Conservation (phyloP, 2,113 vertebrate genomes). For the Istiophorus platypterus region DNA sequence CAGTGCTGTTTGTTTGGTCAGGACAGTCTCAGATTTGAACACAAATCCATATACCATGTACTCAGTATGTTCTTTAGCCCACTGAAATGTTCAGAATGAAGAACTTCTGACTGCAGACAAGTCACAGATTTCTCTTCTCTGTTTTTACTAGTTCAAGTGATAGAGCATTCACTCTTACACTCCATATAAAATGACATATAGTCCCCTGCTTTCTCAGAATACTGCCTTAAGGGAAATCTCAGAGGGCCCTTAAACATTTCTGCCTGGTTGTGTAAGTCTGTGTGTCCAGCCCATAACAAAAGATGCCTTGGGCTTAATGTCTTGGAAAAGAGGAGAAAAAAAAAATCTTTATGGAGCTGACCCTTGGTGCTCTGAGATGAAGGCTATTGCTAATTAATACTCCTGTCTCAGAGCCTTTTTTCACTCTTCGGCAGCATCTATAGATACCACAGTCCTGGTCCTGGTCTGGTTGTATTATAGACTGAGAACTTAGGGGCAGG, state of each 20-base stretch:
- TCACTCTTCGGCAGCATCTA: conserved; percentile 17
- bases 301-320: conserved; percentile 82
- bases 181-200: conserved; percentile 71
- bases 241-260: conserved; percentile 77
- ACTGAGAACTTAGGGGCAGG: conserved; percentile 47
- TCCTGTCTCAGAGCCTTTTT: conserved; percentile 45
- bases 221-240: conserved; percentile 71
- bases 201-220: conserved; percentile 63
- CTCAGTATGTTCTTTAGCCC: not conserved
- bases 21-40: not conserved
- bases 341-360: conserved; percentile 62
- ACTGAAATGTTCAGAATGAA: conserved; percentile 8
- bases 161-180: conserved; percentile 58
- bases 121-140: conserved; percentile 27
- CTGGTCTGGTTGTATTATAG: conserved; percentile 28
- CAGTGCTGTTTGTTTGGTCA: not conserved
- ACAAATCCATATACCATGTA: not conserved
- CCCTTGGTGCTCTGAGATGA: conserved; percentile 50
- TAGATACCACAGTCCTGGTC: conserved; percentile 20
- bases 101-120: not conserved
- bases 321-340: conserved; percentile 67
- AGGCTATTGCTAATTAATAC: conserved; percentile 67
- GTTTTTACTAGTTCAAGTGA: conserved; percentile 40
- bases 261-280: conserved; percentile 76
- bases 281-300: conserved; percentile 69